phyloP scores from a whole-genome alignment of 2,113 vertebrate species.

The Parotia lawesii region DNA sequence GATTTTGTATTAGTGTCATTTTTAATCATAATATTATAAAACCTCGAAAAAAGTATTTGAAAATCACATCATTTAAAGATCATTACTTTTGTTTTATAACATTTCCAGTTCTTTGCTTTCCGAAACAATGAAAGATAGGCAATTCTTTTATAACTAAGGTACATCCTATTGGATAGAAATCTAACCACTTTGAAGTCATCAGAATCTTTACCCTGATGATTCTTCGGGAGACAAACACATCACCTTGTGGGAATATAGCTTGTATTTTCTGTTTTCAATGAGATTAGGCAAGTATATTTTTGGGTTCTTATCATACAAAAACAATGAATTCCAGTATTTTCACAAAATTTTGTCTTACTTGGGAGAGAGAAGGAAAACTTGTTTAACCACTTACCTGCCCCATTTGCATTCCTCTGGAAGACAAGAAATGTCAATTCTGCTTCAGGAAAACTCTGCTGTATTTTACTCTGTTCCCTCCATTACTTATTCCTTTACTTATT shows the following conservation, averaged over 20 bases:
- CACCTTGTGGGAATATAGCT: background rate
- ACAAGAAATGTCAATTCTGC: background rate
- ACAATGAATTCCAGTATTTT: background rate
- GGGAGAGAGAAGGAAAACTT: background rate
- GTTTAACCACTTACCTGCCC: background rate
- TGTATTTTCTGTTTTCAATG: background rate
- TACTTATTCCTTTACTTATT: background rate
- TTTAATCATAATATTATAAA: background rate
- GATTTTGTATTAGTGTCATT: background rate
- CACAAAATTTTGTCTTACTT: background rate
- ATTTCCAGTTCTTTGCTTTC: background rate
- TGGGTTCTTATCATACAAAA: background rate
- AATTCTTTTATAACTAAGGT: background rate
- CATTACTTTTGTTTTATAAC: background rate
- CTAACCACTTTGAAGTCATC: background rate
- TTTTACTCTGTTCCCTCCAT: background rate
- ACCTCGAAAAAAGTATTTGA: accelerated
- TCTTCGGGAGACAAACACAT: background rate
- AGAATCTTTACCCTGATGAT: background rate
- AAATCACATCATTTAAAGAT: background rate
- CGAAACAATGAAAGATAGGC: background rate
- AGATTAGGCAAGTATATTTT: background rate
- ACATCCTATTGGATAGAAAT: background rate
- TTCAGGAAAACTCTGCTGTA: background rate
- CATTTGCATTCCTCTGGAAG: background rate